These are phyloP conservation scores for Brevipalpus yothersi DNA, from an alignment of 1,140 invertebrate genomes.

Conservation along the genomic window DNA sequence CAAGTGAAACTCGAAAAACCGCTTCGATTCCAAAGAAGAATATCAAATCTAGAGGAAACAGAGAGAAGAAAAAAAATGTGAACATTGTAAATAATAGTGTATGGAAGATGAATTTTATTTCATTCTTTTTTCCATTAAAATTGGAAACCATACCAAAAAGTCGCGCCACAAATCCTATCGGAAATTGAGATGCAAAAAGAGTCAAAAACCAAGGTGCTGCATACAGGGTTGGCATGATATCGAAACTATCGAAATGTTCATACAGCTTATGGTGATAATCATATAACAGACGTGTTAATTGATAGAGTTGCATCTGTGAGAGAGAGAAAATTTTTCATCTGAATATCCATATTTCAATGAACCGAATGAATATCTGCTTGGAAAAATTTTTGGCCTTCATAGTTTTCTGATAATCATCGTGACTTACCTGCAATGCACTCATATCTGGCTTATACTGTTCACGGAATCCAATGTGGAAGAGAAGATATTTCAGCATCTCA, in stretches of 20 bases:
- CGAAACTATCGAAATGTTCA: conserved; percentile 59
- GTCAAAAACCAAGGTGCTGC: conserved; percentile 88
- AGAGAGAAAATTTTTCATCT: not conserved
- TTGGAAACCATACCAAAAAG: conserved; percentile 56
- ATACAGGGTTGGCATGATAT: conserved; percentile 74
- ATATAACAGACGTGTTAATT: conserved; percentile 67
- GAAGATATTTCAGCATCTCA: conserved; percentile 56
- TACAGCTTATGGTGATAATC: conserved; percentile 64
- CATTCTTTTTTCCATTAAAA: not conserved
- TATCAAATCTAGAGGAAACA: conserved; percentile 43
- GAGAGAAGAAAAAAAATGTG: conserved; percentile 1
- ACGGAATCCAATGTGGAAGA: conserved; percentile 61
- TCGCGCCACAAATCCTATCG: conserved; percentile 73
- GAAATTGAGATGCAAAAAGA: conserved; percentile 83
- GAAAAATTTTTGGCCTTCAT: not conserved
- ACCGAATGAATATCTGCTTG: not conserved
- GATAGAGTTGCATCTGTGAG: conserved; percentile 56
- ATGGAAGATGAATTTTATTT: not conserved
- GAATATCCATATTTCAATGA: not conserved
- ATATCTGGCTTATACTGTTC: conserved; percentile 78
- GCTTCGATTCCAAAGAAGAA: conserved; percentile 69
- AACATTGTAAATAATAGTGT: conserved; percentile 5
- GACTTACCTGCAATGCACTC: conserved; percentile 49
- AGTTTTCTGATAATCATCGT: not conserved
- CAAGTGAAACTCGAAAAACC: conserved; percentile 63